Percentiles rank a stretch among this genome's conserved stretches.
Conservation (phyloP, 2,888 invertebrate genomes). For the Thymelicus acteon region DNA sequence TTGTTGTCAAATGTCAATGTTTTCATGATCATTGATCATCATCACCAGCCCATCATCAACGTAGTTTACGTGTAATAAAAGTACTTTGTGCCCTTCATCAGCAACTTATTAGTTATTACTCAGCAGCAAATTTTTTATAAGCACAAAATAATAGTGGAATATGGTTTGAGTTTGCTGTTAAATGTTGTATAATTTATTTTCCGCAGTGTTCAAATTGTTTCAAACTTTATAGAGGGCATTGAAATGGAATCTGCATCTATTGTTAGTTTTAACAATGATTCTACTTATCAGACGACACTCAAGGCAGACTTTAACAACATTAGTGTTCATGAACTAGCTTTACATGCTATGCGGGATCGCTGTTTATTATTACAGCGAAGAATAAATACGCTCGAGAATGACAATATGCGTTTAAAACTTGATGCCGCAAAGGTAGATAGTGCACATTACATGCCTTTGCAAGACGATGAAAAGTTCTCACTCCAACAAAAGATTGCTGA, state of each 20-base stretch:
- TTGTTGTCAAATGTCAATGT: too few relatives aligned
- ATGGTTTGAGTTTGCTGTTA: too few relatives aligned
- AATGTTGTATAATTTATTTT: too few relatives aligned
- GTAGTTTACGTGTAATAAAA: too few relatives aligned
- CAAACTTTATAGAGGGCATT: not conserved
- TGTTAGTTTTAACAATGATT: conserved; percentile 79
- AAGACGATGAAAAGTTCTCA: conserved; percentile 76
- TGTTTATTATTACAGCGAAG: conserved; percentile 90
- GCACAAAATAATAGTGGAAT: too few relatives aligned
- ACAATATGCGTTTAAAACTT: conserved; percentile 87
- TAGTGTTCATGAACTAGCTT: conserved; percentile 89
- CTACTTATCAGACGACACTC: conserved; percentile 72
- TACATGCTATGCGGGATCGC: conserved; percentile 92
- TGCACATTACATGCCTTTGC: conserved; percentile 60
- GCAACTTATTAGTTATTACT: too few relatives aligned
- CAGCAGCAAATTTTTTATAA: too few relatives aligned
- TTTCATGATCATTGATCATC: too few relatives aligned
- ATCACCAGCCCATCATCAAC: too few relatives aligned
- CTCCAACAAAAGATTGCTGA: conserved; percentile 88
- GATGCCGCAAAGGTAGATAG: conserved; percentile 64
- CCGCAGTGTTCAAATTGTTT: too few relatives aligned
- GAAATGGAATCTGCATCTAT: conserved; percentile 78
- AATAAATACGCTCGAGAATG: conserved; percentile 89
- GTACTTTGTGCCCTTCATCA: too few relatives aligned
- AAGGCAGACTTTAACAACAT: conserved; percentile 75